These are phyloP conservation scores for Apostichopus parvimensis DNA, from an alignment of 35 echinoderm and acorn worm genomes.

Conservation along the genomic window DNA sequence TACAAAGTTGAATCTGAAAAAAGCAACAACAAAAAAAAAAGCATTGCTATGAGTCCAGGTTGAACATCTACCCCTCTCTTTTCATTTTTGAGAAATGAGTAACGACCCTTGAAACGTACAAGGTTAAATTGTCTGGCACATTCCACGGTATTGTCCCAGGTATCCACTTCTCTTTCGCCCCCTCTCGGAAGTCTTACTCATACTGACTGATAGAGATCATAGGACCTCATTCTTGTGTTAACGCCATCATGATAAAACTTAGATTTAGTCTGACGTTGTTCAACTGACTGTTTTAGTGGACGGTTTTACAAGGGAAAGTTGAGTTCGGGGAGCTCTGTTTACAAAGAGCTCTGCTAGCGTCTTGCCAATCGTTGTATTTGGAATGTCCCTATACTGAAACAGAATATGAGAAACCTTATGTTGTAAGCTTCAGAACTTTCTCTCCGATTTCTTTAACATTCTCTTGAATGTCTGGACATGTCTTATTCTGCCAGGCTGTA, in stretches of 20 bases:
- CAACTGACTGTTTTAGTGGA: background rate
- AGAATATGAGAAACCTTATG: background rate
- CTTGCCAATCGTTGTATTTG: slow-evolving; percentile 31
- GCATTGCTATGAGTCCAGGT: too few relatives aligned
- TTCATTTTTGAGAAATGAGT: too few relatives aligned
- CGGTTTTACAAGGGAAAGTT: background rate
- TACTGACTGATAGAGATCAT: slow-evolving; percentile 2
- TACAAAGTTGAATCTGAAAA: too few relatives aligned
- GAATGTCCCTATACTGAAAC: slow-evolving; percentile 2
- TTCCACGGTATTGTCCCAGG: background rate
- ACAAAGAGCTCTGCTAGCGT: slow-evolving; percentile 30
- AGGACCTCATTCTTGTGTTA: background rate
- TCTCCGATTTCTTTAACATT: background rate
- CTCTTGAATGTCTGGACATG: slow-evolving; percentile 55
- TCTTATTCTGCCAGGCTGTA: slow-evolving; percentile 39
- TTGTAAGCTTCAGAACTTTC: background rate
- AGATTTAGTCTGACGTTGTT: background rate
- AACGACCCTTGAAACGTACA: too few relatives aligned
- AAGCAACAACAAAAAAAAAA: too few relatives aligned
- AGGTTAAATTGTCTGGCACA: too few relatives aligned
- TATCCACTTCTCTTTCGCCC: slow-evolving; percentile 4
- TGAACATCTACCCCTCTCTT: too few relatives aligned
- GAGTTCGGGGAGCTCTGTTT: background rate
- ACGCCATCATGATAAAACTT: background rate
- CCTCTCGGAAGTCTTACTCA: background rate